phyloP scores from a whole-genome alignment of 2,888 invertebrate species.

The Torymus tubicola region DNA sequence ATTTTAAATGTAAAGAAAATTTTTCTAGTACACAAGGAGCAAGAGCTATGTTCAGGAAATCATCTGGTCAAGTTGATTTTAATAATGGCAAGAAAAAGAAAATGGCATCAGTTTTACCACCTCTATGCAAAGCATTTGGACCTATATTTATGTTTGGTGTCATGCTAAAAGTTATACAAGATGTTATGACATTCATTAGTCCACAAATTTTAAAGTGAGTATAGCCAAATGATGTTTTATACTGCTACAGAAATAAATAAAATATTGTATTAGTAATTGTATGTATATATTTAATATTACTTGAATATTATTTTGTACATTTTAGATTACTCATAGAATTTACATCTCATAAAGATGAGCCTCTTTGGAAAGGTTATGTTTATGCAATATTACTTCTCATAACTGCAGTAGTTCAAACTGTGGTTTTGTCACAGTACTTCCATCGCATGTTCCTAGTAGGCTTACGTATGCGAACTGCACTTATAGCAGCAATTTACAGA shows the following conservation, averaged over 20 bases:
- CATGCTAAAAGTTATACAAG: constrained; percentile 88
- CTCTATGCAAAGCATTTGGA: constrained; percentile 92
- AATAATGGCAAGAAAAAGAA: constrained; percentile 82
- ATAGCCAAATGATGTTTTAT: neutral
- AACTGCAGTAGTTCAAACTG: constrained; percentile 87
- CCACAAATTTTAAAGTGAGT: constrained; percentile 91
- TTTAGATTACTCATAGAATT: constrained; percentile 85
- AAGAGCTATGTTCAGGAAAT: constrained; percentile 83
- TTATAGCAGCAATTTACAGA: constrained; percentile 93
- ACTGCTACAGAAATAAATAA: no score
- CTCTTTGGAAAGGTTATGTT: constrained; percentile 91
- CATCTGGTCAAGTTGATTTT: constrained; percentile 85
- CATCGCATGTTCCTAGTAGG: constrained; percentile 94
- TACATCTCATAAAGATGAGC: constrained; percentile 78
- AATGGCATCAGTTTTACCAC: constrained; percentile 89
- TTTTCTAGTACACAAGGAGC: constrained; percentile 74
- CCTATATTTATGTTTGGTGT: constrained; percentile 92
- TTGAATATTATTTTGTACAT: neutral
- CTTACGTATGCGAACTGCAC: constrained; percentile 90
- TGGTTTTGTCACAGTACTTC: constrained; percentile 93
- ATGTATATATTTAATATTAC: constrained; percentile 3
- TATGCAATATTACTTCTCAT: constrained; percentile 87
- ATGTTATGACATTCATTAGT: constrained; percentile 90
- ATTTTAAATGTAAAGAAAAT: constrained; percentile 66
- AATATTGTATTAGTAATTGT: no score